Evolutionary conservation across 2,113 vertebrate species (phyloP), one percentile per base, ranked within the genome.

Genomic region (Vimba vimba): DNA sequence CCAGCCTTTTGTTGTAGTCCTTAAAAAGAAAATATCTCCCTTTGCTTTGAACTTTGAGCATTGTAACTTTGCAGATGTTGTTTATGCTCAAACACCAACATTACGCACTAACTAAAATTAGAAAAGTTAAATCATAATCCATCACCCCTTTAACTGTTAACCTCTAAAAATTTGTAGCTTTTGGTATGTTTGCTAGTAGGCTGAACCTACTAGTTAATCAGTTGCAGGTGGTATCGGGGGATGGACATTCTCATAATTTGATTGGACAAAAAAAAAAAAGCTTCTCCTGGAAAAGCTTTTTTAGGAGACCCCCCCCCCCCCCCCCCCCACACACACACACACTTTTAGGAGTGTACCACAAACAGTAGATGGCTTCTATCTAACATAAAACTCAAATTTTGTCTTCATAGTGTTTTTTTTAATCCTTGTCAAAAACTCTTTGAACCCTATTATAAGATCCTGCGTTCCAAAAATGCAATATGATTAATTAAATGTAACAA

Each of bases 401-500:
- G 5, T 17, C 43, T 75, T 47, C 1, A 25, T 45, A 6, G 4
- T 6, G n/a, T 17, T 75, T 43, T 23, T 43, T 12, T 2, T 23
- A 36, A 21, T 11, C 33, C 27, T 30, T 5, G 47, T 52, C 55
- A 7, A 17, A 77, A 52, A 30, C 47, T 55, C 27, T 77, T 55
- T 30, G 2, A 77, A 77, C 47, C 17, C 4, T 10, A 43, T 30
- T 78, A 59, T 23, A 33, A 33, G 17, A 57, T 33, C 19, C 52
- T 36, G 30, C 19, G 30, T 57, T 30, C 19, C 12, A 59, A 78
- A 59, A n/a, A 9, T 59, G 4, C 11, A 1, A 59, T 33, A 59
- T 59, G 3, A 59, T 19, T 36, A 57, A 33, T n/a, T 23, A 59
- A 79, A 83, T 88, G 80, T 45, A 68, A 85, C 83, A 75, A 80